Conservation (phyloP, 1,140 invertebrate genomes). For the Orussus abietinus region DNA sequence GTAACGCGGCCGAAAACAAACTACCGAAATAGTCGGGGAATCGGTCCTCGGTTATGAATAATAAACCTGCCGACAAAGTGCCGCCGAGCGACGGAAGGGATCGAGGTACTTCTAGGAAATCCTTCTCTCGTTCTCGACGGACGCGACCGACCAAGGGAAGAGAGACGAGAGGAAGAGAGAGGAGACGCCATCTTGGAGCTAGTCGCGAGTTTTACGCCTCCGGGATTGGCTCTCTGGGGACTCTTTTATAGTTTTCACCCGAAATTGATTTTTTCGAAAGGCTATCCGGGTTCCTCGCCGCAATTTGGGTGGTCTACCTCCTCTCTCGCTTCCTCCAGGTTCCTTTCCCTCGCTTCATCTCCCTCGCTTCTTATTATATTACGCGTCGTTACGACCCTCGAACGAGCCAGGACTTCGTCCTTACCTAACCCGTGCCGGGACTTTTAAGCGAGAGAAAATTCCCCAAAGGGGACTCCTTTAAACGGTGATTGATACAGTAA, state of each 20-base stretch:
- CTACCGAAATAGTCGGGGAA: constrained; percentile 9
- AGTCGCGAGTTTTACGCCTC: constrained; percentile 6
- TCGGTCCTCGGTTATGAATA: constrained; percentile 11
- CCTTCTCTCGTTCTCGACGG: not conserved
- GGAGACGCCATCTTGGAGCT: not conserved
- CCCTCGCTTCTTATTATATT: constrained; percentile 1
- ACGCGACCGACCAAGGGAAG: not conserved
- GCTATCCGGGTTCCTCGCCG: not conserved
- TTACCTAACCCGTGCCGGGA: too few species aligned
- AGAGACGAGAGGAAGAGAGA: not conserved
- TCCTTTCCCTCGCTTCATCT: not conserved
- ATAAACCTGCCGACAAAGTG: constrained; percentile 23
- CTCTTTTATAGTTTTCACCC: not conserved
- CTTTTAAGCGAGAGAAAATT: too few species aligned
- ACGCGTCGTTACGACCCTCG: too few species aligned
- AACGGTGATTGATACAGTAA: too few species aligned
- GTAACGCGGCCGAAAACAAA: constrained; percentile 10
- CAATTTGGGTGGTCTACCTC: not conserved
- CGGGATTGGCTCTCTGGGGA: not conserved
- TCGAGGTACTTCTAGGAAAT: not conserved
- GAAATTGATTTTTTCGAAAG: not conserved
- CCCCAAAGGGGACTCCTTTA: too few species aligned
- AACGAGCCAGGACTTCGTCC: too few species aligned
- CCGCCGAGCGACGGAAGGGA: not conserved
- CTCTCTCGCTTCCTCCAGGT: too few species aligned